A percentile compares a stretch with the other conserved stretches of the same genome.
phyloP scores from a whole-genome alignment of 2,113 vertebrate species.

The Procavia capensis region DNA sequence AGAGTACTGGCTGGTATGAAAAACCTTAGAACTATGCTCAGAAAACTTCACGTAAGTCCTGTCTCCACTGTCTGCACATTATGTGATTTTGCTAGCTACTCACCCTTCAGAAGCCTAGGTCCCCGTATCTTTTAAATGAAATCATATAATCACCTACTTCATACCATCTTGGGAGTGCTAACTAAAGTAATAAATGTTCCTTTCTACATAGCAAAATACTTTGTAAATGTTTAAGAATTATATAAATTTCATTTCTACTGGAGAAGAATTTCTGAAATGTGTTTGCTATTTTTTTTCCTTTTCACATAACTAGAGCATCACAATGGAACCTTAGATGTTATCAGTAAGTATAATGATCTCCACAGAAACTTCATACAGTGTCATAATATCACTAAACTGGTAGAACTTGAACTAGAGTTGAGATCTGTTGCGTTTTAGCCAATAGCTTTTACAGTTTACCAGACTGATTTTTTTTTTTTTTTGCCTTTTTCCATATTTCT shows the following conservation, averaged over 20 bases:
- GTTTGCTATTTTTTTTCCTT: conserved; percentile 75
- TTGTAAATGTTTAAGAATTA: conserved; percentile 29
- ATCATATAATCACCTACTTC: background rate
- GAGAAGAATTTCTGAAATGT: conserved; percentile 78
- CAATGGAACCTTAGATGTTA: conserved; percentile 23
- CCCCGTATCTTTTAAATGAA: conserved; percentile 21
- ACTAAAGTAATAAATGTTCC: conserved; percentile 8
- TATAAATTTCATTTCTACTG: conserved; percentile 41
- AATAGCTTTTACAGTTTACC: background rate
- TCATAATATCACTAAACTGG: background rate
- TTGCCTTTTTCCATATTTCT: background rate
- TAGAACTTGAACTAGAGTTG: conserved; percentile 28
- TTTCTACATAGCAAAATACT: conserved; percentile 35
- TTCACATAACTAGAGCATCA: conserved; percentile 1
- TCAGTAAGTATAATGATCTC: conserved; percentile 11
- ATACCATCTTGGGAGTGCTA: conserved; percentile 11
- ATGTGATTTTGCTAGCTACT: background rate
- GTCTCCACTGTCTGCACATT: background rate
- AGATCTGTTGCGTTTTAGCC: conserved; percentile 18
- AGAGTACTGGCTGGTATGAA: background rate
- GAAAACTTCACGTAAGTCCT: conserved; percentile 25
- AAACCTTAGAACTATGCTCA: background rate
- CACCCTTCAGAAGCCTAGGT: background rate
- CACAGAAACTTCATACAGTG: background rate
- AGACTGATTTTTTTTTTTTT: background rate